These are phyloP conservation scores for Troides oblongomaculatus DNA, from an alignment of 2,888 invertebrate species.

Conservation along the genomic window DNA sequence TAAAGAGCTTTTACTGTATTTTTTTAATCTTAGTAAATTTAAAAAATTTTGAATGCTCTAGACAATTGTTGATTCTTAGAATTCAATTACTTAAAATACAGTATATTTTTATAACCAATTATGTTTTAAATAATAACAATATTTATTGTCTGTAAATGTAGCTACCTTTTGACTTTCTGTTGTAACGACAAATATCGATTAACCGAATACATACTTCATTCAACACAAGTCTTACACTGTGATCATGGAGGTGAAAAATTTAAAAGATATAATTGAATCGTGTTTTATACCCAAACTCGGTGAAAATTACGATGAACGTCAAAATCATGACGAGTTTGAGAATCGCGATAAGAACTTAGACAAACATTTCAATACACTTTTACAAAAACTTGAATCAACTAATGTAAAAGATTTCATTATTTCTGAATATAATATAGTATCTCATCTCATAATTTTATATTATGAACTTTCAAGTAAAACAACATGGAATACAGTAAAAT, in stretches of 20 bases:
- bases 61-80: too few relatives aligned
- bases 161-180: background rate
- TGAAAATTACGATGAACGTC: constrained; percentile 52
- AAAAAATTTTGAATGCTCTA: too few relatives aligned
- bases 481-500: constrained; percentile 51
- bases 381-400: constrained; percentile 44
- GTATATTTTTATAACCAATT: too few relatives aligned
- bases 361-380: constrained; percentile 44
- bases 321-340: constrained; percentile 52
- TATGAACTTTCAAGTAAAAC: constrained; percentile 50
- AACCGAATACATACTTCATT: background rate
- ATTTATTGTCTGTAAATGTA: too few relatives aligned
- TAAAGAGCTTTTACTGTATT: too few relatives aligned
- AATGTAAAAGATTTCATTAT: constrained; percentile 42
- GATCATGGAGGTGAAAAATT: background rate
- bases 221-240: background rate
- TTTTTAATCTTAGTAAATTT: too few relatives aligned
- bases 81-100: too few relatives aligned
- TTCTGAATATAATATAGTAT: constrained; percentile 41
- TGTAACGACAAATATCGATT: background rate
- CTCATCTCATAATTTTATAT: constrained; percentile 53
- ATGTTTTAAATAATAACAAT: too few relatives aligned
- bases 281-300: constrained; percentile 56
- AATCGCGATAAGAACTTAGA: constrained; percentile 46
- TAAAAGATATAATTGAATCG: constrained; percentile 38